Base-by-base conservation (phyloP, 2,888 invertebrate species). In the Chorisops tibialis region DNA sequence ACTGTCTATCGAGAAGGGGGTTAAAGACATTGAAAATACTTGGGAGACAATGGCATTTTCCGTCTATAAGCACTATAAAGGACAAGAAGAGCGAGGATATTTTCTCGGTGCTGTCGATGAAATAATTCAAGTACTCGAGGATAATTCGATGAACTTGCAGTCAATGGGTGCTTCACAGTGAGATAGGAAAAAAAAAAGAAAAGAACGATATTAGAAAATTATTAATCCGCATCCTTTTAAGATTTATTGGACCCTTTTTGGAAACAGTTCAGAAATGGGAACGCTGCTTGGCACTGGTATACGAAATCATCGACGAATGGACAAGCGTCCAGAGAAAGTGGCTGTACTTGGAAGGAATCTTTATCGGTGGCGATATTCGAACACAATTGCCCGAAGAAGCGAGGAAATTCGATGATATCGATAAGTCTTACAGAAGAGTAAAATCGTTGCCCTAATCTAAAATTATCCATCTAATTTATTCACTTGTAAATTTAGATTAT, bases 291-390 rank as follows among this genome's bases (percentile, higher is more conserved):
- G 87, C 91, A 0, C 82, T 85, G 7, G 88, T 94, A 63, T 87
- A 88, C 0, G 93, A 94, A 76, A 91, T 94, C 5, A 84, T 95
- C 2, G 93, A 93, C 63, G 88, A 89, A 67, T 96, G 95, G 95
- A 79, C 90, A 73, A 83, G 85, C 3, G 87, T 91, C 2, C 96
- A 96, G 74, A 81, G 89, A 62, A 94, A 92, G 74, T 96, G 96
- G 95, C 81, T 94, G 67, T 93, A 96, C 73, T 79, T 96, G 66
- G 95, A 95, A 74, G 93, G 93, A 0, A 94, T 96, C 65, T 96
- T 95, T 74, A 87, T 93, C 1, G 92, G 91, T 0, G 92, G 92
- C 4, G 95, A 95, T 72, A 94, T 96, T 67, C 81, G 93, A 52
- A 78, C 84, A 0, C 94, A 95, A 72, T 79, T 96, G 58, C 93